Evolutionary conservation across 2,113 vertebrate genomes (phyloP).

Genomic region (Rhinopomastus cyanomelas): DNA sequence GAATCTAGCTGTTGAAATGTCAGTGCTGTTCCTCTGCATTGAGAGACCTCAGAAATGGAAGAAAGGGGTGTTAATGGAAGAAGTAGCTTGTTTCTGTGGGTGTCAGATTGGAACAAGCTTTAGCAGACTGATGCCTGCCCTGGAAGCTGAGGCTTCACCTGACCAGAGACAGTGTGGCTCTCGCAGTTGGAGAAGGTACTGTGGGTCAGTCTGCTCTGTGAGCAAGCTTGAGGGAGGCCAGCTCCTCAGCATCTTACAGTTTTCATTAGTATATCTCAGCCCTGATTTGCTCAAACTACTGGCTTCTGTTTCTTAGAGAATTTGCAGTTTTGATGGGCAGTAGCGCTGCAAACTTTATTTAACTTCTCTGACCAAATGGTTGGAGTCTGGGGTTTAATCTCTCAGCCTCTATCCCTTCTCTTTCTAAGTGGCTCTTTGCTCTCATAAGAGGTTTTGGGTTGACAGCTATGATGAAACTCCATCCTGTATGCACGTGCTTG

Average conservation of each 20-base stretch:
- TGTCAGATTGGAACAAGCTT: not conserved
- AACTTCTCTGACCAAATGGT: not conserved
- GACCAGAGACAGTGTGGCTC: not conserved
- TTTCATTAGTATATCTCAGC: not conserved
- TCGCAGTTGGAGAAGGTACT: not conserved
- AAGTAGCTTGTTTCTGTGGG: not conserved
- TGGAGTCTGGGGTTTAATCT: not conserved
- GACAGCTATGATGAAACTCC: not conserved
- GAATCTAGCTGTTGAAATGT: not conserved
- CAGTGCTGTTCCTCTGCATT: not conserved
- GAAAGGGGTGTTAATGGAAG: not conserved
- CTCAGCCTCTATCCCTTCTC: not conserved
- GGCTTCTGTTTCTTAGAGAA: not conserved
- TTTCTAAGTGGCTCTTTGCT: not conserved
- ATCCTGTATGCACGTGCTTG: fast-evolving
- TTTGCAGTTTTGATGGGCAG: not conserved
- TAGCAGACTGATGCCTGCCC: not conserved
- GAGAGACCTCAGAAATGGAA: not conserved
- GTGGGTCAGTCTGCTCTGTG: not conserved
- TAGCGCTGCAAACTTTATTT: not conserved
- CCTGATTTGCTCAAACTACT: too few relatives aligned
- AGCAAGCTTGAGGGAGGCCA: not conserved
- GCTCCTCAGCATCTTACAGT: not conserved
- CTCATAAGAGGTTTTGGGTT: not conserved
- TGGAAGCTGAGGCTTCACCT: not conserved